Evolutionary conservation across 2,797 vertebrate genomes (phyloP).

Genomic region (Chiroxiphia lanceolata): DNA sequence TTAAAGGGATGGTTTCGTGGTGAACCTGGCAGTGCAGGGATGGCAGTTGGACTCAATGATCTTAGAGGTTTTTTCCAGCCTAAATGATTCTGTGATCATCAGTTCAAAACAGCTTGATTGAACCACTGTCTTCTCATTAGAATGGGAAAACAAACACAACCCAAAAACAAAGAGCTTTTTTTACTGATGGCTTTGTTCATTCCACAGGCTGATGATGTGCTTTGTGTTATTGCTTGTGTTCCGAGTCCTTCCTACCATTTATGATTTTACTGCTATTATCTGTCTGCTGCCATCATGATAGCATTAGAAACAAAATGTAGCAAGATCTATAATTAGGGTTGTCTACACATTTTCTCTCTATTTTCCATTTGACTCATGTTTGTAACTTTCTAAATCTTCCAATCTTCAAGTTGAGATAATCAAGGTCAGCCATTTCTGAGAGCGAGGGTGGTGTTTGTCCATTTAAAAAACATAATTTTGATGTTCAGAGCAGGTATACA

Average conservation of each 20-base stretch:
- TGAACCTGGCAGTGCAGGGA: background rate
- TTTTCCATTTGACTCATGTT: background rate
- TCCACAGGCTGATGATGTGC: slow-evolving; percentile 26
- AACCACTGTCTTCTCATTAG: background rate
- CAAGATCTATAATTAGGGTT: slow-evolving; percentile 33
- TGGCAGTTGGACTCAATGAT: background rate
- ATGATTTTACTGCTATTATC: slow-evolving; percentile 57
- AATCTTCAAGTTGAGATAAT: background rate
- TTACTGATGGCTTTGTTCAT: slow-evolving; percentile 18
- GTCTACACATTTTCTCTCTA: background rate
- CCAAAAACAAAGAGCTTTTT: slow-evolving; percentile 14
- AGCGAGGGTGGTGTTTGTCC: background rate
- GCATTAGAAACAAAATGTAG: slow-evolving; percentile 18
- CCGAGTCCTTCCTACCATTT: background rate
- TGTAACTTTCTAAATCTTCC: slow-evolving; percentile 11
- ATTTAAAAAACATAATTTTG: background rate
- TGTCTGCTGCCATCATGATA: background rate
- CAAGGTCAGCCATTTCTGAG: background rate
- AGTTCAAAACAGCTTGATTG: slow-evolving; percentile 48
- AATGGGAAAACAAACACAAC: slow-evolving; percentile 4
- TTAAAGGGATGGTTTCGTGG: background rate
- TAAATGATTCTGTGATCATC: background rate
- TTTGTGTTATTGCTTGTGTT: slow-evolving; percentile 37
- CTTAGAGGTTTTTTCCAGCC: background rate
- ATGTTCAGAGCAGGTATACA: background rate